phyloP scores from a whole-genome alignment of 2,113 vertebrate genomes.

The Pituophis catenifer region DNA sequence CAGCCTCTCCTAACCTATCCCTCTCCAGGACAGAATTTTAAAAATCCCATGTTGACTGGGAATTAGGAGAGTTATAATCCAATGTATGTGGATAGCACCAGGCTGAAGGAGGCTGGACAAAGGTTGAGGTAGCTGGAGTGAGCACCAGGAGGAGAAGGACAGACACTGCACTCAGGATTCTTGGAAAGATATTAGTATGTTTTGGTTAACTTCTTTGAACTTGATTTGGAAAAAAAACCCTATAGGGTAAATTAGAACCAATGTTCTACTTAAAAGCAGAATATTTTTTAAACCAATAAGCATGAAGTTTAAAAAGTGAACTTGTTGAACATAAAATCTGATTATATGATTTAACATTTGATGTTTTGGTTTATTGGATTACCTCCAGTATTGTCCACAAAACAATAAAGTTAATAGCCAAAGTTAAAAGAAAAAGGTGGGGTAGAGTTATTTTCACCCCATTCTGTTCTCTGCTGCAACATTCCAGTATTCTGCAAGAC shows the following conservation, averaged over 20 bases:
- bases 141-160: neutral
- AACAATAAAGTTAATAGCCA: neutral
- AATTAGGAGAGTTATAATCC: neutral
- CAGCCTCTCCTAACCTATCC: neutral
- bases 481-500: neutral
- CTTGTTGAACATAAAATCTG: neutral
- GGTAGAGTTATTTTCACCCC: neutral
- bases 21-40: neutral
- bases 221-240: neutral
- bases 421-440: neutral
- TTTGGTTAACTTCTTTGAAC: neutral
- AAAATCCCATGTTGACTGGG: neutral
- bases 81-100: neutral
- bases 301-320: neutral
- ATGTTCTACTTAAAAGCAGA: neutral
- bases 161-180: neutral
- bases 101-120: neutral
- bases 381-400: neutral
- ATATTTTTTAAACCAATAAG: neutral
- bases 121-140: neutral
- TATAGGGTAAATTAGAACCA: neutral
- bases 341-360: neutral
- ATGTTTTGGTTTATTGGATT: neutral
- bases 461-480: neutral
- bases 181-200: neutral